Conservation (phyloP, 2,797 vertebrate species). For the Falco naumanni region DNA sequence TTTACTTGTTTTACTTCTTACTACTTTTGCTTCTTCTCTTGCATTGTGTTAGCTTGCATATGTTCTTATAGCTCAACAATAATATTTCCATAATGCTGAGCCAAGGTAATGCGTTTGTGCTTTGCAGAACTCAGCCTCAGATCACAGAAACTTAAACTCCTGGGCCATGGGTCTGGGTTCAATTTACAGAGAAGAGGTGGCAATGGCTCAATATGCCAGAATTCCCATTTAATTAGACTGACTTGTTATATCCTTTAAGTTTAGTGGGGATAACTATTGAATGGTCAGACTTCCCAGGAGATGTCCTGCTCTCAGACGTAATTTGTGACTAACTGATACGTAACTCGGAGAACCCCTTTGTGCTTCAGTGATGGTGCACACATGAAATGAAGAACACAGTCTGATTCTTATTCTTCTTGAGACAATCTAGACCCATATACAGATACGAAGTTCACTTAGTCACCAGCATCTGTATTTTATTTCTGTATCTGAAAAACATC, state of each 20-base stretch:
- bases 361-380: background rate
- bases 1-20: background rate
- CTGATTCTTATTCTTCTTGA: background rate
- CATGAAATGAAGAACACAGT: background rate
- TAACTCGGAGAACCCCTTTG: background rate
- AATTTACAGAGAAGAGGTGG: background rate
- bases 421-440: background rate
- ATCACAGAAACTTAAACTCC: background rate
- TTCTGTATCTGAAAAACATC: conserved; percentile 18
- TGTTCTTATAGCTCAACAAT: background rate
- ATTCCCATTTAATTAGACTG: background rate
- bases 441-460: background rate
- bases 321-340: background rate
- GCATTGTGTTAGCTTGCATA: background rate
- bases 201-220: background rate
- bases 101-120: background rate
- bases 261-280: background rate
- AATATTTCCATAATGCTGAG: background rate
- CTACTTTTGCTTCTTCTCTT: background rate
- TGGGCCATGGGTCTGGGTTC: background rate
- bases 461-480: background rate
- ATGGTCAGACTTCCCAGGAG: background rate
- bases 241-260: background rate
- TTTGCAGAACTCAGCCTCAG: background rate
- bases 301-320: background rate